Evolutionary conservation across 2,888 invertebrate species (phyloP).

Genomic region (Arctia plantaginis): DNA sequence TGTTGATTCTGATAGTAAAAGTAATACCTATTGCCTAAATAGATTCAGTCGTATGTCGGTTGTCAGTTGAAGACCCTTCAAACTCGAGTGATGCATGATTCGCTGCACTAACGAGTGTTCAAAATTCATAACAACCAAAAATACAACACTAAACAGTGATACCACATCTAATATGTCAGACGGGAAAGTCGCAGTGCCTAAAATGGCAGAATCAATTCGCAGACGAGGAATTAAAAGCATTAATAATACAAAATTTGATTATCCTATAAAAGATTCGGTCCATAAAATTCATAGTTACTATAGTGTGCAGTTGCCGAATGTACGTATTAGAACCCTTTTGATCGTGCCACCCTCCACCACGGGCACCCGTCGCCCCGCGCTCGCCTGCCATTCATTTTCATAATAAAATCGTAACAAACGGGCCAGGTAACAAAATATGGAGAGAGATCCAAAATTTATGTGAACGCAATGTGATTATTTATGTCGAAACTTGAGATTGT

Average conservation of each 20-base stretch:
- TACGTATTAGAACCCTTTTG: conserved; percentile 86
- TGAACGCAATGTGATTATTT: conserved; percentile 77
- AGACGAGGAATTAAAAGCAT: conserved; percentile 77
- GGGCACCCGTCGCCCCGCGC: conserved; percentile 52
- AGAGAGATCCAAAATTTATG: conserved; percentile 83
- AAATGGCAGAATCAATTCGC: conserved; percentile 72
- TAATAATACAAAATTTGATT: conserved; percentile 87
- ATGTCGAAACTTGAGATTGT: conserved; percentile 75
- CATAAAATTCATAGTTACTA: conserved; percentile 84
- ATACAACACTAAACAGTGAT: neutral
- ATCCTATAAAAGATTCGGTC: conserved; percentile 85
- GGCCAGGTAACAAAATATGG: conserved; percentile 86
- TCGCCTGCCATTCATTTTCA: conserved; percentile 85
- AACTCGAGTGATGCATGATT: conserved; percentile 20
- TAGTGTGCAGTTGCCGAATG: conserved; percentile 80
- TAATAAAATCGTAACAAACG: conserved; percentile 87
- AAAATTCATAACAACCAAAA: conserved; percentile 31
- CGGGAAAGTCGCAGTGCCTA: conserved; percentile 41
- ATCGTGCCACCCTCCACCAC: conserved; percentile 65
- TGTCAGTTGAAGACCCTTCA: conserved; percentile 17
- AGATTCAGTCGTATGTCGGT: conserved; percentile 17
- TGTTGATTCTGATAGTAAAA: conserved; percentile 5
- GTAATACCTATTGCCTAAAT: too few species aligned
- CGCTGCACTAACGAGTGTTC: conserved; percentile 22
- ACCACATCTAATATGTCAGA: conserved; percentile 11